Base-by-base conservation (phyloP, 2,113 vertebrate genomes). In the Sceloporus tristichus region DNA sequence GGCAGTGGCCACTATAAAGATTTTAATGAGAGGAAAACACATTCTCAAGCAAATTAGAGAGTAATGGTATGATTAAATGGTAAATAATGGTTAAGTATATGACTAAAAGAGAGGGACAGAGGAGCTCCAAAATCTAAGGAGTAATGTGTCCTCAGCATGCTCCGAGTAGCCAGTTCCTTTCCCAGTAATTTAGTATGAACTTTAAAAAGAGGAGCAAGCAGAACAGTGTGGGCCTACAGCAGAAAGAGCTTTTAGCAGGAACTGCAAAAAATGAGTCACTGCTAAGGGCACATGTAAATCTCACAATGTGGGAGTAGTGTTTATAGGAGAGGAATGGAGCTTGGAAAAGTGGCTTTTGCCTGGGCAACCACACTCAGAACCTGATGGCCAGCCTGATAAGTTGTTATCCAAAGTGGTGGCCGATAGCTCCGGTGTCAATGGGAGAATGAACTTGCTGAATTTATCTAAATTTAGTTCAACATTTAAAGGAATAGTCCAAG, bases 11-110 rank as follows among this genome's bases (percentile, higher is more conserved):
- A 59, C 82, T 0, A 86, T 40, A 86, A 93, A 87, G 68, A 88
- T 75, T 93, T 92, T 91, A 92, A 82, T 83, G 88, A 95, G 94
- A 95, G 92, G 68, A 90, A 93, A 86, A 94, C 71, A 88, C 82
- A 88, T 81, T 91, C 90, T 93, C 89, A 93, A 91, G 83, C 91
- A 93, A 95, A 91, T 94, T 93, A 89, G 79, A 88, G 85, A 87
- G 48, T 87, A 87, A 89, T 89, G 56, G 90, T 74, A 91, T 85
- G 87, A 94, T 87, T 94, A 94, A 94, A 92, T 91, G 85, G 77
- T 90, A 91, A 90, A 85, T 87, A 94, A 94, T 59, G 82, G 77
- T 93, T 92, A 94, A 92, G 88, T 91, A 82, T 75, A 92, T 93
- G 80, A 85, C 90, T 93, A 88, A 87, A 91, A 87, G 76, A 68